phyloP scores from a whole-genome alignment of 2,888 invertebrate genomes.

The Agonopterix arenella region DNA sequence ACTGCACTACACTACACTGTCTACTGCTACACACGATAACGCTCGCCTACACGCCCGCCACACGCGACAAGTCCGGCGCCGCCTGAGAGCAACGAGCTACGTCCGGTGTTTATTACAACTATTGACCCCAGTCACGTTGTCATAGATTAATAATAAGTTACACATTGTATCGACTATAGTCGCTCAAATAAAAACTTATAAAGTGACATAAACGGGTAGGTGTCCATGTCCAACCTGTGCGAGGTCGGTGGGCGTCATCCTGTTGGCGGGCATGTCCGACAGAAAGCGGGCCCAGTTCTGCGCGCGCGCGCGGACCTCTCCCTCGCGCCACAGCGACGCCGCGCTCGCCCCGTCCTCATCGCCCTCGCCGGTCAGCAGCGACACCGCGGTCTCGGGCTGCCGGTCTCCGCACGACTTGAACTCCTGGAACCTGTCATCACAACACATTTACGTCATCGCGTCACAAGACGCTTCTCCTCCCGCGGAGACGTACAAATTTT shows the following conservation, averaged over 20 bases:
- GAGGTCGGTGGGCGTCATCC: slow-evolving; percentile 86
- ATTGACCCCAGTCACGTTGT: no score
- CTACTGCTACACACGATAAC: no score
- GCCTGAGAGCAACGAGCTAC: background rate
- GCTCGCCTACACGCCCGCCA: background rate
- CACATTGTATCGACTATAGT: no score
- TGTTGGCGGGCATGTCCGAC: slow-evolving; percentile 86
- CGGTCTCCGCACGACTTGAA: slow-evolving; percentile 41
- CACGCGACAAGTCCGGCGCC: background rate
- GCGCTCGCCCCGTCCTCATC: slow-evolving; percentile 76
- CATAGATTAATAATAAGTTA: no score
- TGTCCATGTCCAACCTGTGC: slow-evolving; percentile 34
- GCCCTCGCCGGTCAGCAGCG: slow-evolving; percentile 63
- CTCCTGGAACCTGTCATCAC: slow-evolving; percentile 52
- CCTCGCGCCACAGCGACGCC: slow-evolving; percentile 69
- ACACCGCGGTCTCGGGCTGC: slow-evolving; percentile 17
- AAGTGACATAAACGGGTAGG: slow-evolving; percentile 34
- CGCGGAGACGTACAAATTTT: no score
- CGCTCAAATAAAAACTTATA: no score
- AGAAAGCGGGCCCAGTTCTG: slow-evolving; percentile 87
- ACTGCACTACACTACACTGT: background rate
- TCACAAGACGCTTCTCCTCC: background rate
- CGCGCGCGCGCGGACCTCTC: slow-evolving; percentile 79
- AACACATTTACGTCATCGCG: background rate
- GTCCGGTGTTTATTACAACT: no score